Base-by-base conservation (phyloP, 1,140 invertebrate genomes). In the Homalodisca vitripennis region DNA sequence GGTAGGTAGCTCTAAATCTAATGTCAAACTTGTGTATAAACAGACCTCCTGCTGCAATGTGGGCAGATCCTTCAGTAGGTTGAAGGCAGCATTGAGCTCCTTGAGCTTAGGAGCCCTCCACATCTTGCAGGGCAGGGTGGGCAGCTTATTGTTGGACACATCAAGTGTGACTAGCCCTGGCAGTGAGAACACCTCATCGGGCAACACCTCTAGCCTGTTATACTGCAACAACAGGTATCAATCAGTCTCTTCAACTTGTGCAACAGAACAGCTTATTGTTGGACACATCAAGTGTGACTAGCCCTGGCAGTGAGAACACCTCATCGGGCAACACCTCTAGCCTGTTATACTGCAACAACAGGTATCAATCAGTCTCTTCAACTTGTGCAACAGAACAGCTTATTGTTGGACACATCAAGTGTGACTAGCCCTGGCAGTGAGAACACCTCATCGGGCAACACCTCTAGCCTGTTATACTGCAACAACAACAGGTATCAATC, bases 201-300 rank as follows among this genome's bases (percentile, higher is more conserved):
- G 94, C 13, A 98, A 77, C 47, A 84, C 82, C 70, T 93, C 91
- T 20, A 98, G 78, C 30, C 91, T 84, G 81, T 98, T 98, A 76
- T 96, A 91, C 81, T 97, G 88, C 0, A 94, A 75, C 71, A 70
- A 68, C 70, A 26, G 6, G 6, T 55, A n/a, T n/a, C n/a, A n/a
- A n/a, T n/a, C n/a, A n/a, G n/a, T n/a, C n/a, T n/a, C n/a, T n/a
- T n/a, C n/a, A n/a, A n/a, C n/a, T n/a, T n/a, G n/a, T n/a, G n/a
- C n/a, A n/a, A n/a, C n/a, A n/a, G 51, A 91, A 89, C n/a, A 99
- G 80, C 78, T 95, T 94, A 79, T 99, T 99, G 77, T 97, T 94
- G 0, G 95, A 95, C 0, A 97, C 86, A 79, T 98, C 95, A 72
- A 99, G 82, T 2, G 90, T 89, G 24, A 87, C 84, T 1, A 99